Percentiles rank a stretch among this genome's conserved stretches.
phyloP scores from a whole-genome alignment of 2,888 invertebrate species.

The Idaea biselata region DNA sequence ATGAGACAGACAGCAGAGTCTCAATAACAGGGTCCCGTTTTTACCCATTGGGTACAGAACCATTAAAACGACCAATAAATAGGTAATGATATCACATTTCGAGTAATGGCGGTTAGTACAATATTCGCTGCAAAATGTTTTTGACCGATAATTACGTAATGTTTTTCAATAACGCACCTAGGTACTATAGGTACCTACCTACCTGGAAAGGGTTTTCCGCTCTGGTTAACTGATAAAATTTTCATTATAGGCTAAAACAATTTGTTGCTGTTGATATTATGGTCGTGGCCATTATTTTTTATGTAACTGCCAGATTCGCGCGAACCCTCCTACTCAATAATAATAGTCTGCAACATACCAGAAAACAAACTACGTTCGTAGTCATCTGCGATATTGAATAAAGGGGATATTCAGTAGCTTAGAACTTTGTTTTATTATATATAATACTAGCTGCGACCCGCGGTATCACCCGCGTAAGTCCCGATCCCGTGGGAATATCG shows the following conservation, averaged over 20 bases:
- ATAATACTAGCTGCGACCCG: no score
- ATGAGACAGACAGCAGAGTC: no score
- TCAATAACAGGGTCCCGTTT: no score
- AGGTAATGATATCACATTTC: neutral
- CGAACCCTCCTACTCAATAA: conserved; percentile 38
- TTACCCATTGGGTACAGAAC: no score
- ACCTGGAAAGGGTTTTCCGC: conserved; percentile 8
- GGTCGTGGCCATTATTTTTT: conserved; percentile 48
- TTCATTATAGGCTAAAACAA: conserved; percentile 43
- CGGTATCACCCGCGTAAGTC: no score
- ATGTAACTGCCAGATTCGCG: conserved; percentile 45
- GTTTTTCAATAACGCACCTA: neutral
- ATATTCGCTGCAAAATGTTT: neutral
- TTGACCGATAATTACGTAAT: neutral
- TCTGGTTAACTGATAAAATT: conserved; percentile 18
- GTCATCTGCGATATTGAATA: conserved; percentile 17
- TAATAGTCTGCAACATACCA: conserved; percentile 33
- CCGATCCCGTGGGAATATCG: no score
- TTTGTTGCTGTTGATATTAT: conserved; percentile 45
- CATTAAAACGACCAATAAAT: neutral
- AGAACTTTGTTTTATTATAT: neutral
- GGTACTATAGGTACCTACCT: no score
- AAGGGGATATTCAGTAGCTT: conserved; percentile 9
- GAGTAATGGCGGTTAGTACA: neutral
- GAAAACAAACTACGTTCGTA: conserved; percentile 25